Base-by-base conservation (phyloP, 2,797 vertebrate genomes). In the Austrolebias charrua region DNA sequence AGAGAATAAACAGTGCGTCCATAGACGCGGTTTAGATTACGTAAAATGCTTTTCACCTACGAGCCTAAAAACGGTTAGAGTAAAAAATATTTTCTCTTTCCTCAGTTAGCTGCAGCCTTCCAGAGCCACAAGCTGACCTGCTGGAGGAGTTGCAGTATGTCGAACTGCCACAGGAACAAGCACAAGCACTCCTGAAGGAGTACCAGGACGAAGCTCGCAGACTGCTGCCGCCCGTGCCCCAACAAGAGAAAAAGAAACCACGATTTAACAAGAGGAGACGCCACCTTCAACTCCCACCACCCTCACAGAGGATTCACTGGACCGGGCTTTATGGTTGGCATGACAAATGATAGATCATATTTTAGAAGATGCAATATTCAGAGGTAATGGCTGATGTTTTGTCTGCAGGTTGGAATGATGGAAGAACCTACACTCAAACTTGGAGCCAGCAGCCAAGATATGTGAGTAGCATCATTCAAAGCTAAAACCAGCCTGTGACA, bases 81-180 rank as follows among this genome's bases (percentile, higher is more conserved):
- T 51, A 20, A 54, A n/a, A 52, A 1, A 15, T 28, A 6, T 16
- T 13, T 24, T 19, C 29, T 49, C 13, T 47, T 6, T 58, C 50
- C 76, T 19, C 86, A 98, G 96, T 92, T 67, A 97, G 95, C 82
- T 97, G 94, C 76, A 94, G 91, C 29, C 90, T 97, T 45, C 96
- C 96, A 9, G 93, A 95, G 68, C 88, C 88, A 56, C 89, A 92
- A 63, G 88, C 88, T 1, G 90, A 93, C 33, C 90, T 93, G 61
- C 75, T 95, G 72, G 94, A 96, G 45, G 94, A 96, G 74, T 86
- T 98, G 71, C 82, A 90, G 10, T 97, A 93, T 1, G 86, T 91
- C 0, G 96, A 95, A 79, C 91, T 96, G 64, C 79, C 89, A 18
- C 91, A 86, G 67, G 92, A 94, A 9, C 88, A 93, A 53, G 94